phyloP scores from a whole-genome alignment of 1,140 invertebrate genomes.

The Onthophagus taurus region DNA sequence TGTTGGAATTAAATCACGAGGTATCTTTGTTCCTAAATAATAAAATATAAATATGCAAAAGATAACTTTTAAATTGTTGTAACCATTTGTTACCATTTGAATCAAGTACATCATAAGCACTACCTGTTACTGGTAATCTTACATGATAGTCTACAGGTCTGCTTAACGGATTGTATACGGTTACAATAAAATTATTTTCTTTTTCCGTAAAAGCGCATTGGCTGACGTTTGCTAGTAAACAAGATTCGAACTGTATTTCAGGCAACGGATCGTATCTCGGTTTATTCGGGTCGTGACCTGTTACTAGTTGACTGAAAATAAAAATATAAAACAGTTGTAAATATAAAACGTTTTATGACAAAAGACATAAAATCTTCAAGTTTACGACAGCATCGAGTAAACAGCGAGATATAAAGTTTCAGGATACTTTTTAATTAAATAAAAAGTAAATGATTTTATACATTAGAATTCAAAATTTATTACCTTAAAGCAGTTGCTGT shows the following conservation, averaged over 20 bases:
- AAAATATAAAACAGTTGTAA: too few relatives aligned
- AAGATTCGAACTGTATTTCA: slow-evolving; percentile 4
- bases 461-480: neutral
- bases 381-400: too few relatives aligned
- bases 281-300: neutral
- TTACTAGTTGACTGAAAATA: slow-evolving; percentile 18
- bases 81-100: slow-evolving; percentile 40
- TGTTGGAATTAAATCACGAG: slow-evolving; percentile 54
- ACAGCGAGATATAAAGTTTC: too few relatives aligned
- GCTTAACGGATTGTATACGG: slow-evolving; percentile 75
- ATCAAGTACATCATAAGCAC: slow-evolving; percentile 54
- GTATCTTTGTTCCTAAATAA: slow-evolving; percentile 46
- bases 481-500: slow-evolving; percentile 12
- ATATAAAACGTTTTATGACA: too few relatives aligned
- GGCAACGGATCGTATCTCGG: neutral
- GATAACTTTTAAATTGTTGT: neutral
- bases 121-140: slow-evolving; percentile 56
- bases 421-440: too few relatives aligned
- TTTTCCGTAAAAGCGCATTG: slow-evolving; percentile 53
- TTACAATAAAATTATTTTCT: slow-evolving; percentile 52
- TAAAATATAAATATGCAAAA: too few relatives aligned
- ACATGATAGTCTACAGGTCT: slow-evolving; percentile 53
- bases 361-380: too few relatives aligned
- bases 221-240: slow-evolving; percentile 47
- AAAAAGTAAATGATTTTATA: too few relatives aligned